Evolutionary conservation across 1,140 invertebrate genomes (phyloP).

Genomic region (Chironomus tepperi): DNA sequence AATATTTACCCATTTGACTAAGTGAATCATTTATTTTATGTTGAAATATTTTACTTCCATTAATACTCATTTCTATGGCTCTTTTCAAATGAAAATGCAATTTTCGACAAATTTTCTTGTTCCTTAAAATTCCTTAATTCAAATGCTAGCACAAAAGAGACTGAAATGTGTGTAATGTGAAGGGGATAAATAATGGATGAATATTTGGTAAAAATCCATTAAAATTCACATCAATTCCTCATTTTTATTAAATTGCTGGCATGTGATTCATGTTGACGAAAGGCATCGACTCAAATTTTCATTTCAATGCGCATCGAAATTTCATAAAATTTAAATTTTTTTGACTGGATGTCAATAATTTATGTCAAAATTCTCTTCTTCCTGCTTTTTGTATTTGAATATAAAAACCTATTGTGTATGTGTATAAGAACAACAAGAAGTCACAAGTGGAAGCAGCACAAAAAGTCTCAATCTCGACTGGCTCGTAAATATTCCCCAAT

Average conservation of each 20-base stretch:
- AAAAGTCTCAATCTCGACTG: neutral
- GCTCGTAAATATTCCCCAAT: conserved; percentile 1
- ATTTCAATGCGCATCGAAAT: neutral
- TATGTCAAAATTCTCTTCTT: too few species aligned
- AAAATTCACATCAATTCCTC: neutral
- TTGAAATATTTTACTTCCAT: too few species aligned
- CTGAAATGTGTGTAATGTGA: too few species aligned
- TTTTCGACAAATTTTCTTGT: too few species aligned
- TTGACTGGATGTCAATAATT: neutral
- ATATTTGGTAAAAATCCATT: neutral
- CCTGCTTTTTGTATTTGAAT: too few species aligned
- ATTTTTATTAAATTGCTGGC: neutral
- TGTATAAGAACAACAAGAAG: neutral
- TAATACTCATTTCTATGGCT: too few species aligned
- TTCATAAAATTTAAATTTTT: neutral
- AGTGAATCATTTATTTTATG: too few species aligned
- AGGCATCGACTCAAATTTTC: neutral
- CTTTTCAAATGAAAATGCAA: too few species aligned
- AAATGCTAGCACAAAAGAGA: too few species aligned
- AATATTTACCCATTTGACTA: neutral
- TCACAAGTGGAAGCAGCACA: neutral
- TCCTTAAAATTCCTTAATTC: too few species aligned
- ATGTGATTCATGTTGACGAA: neutral
- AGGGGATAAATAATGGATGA: neutral
- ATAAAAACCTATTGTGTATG: too few species aligned